Conservation (phyloP, 2,113 vertebrate species). For the Phyllostomus discolor region DNA sequence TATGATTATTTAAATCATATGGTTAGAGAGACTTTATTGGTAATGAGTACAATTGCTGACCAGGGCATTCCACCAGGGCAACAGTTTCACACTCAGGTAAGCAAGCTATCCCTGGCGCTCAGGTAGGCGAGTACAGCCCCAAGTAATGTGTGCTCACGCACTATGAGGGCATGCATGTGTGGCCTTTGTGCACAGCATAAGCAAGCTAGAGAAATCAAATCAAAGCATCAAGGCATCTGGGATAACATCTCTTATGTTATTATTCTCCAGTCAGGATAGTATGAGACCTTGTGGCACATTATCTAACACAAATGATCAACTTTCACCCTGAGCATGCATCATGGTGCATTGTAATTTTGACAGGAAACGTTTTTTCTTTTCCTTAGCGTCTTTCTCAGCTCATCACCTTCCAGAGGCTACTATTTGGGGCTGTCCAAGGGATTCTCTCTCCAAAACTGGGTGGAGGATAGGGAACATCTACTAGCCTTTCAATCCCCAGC, state of each 20-base stretch:
- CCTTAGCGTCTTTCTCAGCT: background rate
- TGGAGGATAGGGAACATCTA: background rate
- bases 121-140: background rate
- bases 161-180: background rate
- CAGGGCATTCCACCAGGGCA: background rate
- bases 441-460: background rate
- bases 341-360: background rate
- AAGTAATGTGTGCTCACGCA: background rate
- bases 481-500: background rate
- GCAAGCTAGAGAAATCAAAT: background rate
- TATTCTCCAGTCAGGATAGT: background rate
- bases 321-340: background rate
- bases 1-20: constrained; percentile 53
- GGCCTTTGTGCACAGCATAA: background rate
- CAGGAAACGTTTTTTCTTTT: background rate
- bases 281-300: background rate
- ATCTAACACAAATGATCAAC: background rate
- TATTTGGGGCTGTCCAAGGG: background rate
- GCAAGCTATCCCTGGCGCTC: background rate
- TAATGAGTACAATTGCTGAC: background rate
- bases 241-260: background rate
- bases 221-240: background rate
- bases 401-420: background rate
- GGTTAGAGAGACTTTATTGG: background rate
- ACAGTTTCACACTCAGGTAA: background rate